A percentile compares a stretch with the other conserved stretches of the same genome.
phyloP scores from a whole-genome alignment of 1,140 invertebrate genomes.

The Eumeta japonica region DNA sequence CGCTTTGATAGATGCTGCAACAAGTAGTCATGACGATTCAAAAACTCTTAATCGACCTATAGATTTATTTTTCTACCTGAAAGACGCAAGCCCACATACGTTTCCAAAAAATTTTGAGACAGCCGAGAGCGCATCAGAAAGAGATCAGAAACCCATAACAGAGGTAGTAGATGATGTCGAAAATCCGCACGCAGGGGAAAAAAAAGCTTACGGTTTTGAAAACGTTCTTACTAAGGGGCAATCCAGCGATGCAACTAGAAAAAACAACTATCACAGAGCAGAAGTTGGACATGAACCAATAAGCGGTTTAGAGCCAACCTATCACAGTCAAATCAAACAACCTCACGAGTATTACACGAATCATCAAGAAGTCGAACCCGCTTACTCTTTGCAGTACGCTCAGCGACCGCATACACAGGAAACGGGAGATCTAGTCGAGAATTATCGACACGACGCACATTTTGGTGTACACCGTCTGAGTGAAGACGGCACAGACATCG shows the following conservation, averaged over 20 bases:
- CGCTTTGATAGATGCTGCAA: slow-evolving; percentile 21
- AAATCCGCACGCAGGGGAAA: slow-evolving; percentile 22
- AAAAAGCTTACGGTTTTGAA: slow-evolving; percentile 11
- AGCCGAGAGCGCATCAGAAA: slow-evolving; percentile 10
- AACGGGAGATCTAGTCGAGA: slow-evolving; percentile 19
- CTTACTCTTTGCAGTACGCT: slow-evolving; percentile 6
- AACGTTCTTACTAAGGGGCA: slow-evolving; percentile 12
- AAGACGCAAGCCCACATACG: too few relatives aligned
- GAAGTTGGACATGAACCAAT: slow-evolving; percentile 40
- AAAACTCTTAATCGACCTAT: slow-evolving; percentile 23
- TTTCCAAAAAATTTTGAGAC: too few relatives aligned
- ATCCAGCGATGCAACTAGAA: slow-evolving; percentile 28
- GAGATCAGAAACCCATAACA: slow-evolving; percentile 46
- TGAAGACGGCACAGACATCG: slow-evolving; percentile 35
- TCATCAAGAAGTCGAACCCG: slow-evolving; percentile 4
- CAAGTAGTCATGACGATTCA: slow-evolving; percentile 10
- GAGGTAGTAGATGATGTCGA: slow-evolving; percentile 47
- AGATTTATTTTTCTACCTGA: slow-evolving; percentile 36
- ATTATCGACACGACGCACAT: slow-evolving; percentile 26
- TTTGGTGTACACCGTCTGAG: slow-evolving; percentile 37
- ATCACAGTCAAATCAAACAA: too few relatives aligned
- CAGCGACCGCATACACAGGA: not conserved
- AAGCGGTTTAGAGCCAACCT: too few relatives aligned
- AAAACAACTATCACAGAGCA: slow-evolving; percentile 41
- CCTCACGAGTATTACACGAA: slow-evolving; percentile 8